These are phyloP conservation scores for Brachirus orientalis DNA, from an alignment of 2,113 vertebrate genomes.

Conservation along the genomic window DNA sequence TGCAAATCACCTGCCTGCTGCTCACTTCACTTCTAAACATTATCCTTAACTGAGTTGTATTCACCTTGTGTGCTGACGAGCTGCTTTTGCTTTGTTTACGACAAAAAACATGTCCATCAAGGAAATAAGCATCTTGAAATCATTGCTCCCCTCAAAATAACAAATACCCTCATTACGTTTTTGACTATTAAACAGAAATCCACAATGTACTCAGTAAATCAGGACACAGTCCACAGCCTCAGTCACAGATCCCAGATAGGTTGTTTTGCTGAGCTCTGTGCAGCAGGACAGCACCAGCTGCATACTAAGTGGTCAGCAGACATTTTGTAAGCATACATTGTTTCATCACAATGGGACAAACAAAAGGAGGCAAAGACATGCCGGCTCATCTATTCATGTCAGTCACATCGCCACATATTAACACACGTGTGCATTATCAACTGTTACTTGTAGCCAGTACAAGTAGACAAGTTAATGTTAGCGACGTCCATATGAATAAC, in stretches of 20 bases:
- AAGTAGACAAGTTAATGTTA: background rate
- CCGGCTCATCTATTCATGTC: background rate
- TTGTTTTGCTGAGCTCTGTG: slow-evolving; percentile 20
- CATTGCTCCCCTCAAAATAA: background rate
- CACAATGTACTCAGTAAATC: slow-evolving; percentile 12
- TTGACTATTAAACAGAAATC: slow-evolving; percentile 36
- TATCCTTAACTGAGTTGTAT: too few relatives aligned
- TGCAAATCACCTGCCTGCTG: too few relatives aligned
- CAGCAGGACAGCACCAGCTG: slow-evolving; percentile 3
- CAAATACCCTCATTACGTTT: background rate
- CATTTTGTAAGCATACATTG: slow-evolving; percentile 1
- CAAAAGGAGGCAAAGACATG: slow-evolving; percentile 4
- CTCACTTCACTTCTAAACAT: too few relatives aligned
- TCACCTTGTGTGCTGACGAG: too few relatives aligned
- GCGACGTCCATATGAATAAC: slow-evolving; percentile 13
- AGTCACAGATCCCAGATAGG: slow-evolving; percentile 7
- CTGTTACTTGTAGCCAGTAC: slow-evolving; percentile 19
- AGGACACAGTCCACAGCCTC: slow-evolving; percentile 10
- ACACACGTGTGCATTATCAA: slow-evolving; percentile 1
- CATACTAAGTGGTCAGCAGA: slow-evolving; percentile 36
- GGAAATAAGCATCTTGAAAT: too few relatives aligned
- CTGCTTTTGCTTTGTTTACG: too few relatives aligned
- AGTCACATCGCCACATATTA: slow-evolving; percentile 20
- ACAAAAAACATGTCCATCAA: too few relatives aligned
- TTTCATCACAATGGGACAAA: slow-evolving; percentile 25